Base-by-base conservation (phyloP, 2,888 invertebrate genomes). In the Lasioglossum morio region DNA sequence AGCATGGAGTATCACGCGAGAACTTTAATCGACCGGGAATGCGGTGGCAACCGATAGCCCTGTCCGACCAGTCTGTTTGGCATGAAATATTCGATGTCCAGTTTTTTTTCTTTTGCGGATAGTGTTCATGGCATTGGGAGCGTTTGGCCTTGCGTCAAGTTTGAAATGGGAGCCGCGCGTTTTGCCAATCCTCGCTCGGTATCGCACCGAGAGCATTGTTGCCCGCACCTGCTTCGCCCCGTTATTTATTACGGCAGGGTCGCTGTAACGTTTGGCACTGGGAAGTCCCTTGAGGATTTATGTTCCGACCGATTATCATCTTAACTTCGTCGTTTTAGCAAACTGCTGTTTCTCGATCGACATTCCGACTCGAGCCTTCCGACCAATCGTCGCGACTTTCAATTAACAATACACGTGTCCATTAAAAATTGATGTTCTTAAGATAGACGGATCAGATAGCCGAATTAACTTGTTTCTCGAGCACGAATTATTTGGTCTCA, bases 41-140 rank as follows among this genome's bases (percentile, higher is more conserved):
- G 78, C 27, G 40, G 70, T 1, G 30, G 72, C 79, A 37, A 48
- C 57, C 37, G 60, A 78, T 70, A 40, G 48, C 19, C 14, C 14
- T 43, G 43, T 53, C 14, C 5, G 48, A 30, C n/a, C 4, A 57
- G 27, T 27, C 14, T 27, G 5, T 34, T 87, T 78, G 84, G 82
- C 78, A 75, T 66, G 27, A 69, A 34, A 73, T 74, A 63, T 63
- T 69, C 82, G 46, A 30, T 79, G 81, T 79, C 72, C 86, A 83
- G 57, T 82, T 85, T 85, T 34, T 34, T 88, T 86, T 87, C 89
- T 83, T 46, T 82, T 63, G 60, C 12, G 60, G 60, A 63, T 63
- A 30, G 75, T 57, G 88, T 87, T 88, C 91, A 81, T 89, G 92
- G 91, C 92, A 91, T 91, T 91, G 91, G 85, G 77, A 78, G 76